Conservation (phyloP, 2,113 vertebrate species). For the Spilogale gracilis region DNA sequence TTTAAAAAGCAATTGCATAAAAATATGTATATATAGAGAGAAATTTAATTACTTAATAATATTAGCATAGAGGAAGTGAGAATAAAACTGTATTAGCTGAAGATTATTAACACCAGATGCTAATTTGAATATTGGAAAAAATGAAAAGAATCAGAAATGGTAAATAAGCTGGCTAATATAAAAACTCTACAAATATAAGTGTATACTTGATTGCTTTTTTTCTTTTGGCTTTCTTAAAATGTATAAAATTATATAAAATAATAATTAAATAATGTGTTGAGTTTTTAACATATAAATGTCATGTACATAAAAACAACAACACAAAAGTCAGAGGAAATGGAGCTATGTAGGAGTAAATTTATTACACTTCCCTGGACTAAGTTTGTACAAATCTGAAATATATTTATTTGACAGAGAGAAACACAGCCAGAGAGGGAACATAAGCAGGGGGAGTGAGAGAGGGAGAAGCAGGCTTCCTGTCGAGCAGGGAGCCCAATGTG, state of each 20-base stretch:
- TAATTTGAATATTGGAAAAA: not conserved
- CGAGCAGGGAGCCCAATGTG: no score
- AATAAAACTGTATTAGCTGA: not conserved
- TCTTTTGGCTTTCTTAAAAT: not conserved
- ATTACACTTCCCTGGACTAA: not conserved
- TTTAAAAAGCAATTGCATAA: not conserved
- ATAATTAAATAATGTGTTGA: not conserved
- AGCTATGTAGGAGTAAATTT: not conserved
- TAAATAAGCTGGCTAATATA: not conserved
- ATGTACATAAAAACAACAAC: not conserved
- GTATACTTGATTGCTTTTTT: not conserved
- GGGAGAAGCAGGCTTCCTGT: no score
- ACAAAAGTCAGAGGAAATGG: not conserved
- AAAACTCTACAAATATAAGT: not conserved
- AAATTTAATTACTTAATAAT: not conserved
- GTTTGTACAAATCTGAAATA: not conserved
- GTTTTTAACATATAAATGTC: not conserved
- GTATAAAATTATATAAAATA: not conserved
- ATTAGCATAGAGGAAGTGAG: not conserved
- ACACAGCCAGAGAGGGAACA: no score
- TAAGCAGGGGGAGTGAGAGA: no score
- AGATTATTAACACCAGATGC: not conserved
- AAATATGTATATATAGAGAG: not conserved
- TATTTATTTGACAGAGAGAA: not conserved
- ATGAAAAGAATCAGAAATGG: not conserved